These are phyloP conservation scores for Caenorhabditis sp. DNA, from an alignment of 2,888 invertebrate genomes.

Conservation along the genomic window DNA sequence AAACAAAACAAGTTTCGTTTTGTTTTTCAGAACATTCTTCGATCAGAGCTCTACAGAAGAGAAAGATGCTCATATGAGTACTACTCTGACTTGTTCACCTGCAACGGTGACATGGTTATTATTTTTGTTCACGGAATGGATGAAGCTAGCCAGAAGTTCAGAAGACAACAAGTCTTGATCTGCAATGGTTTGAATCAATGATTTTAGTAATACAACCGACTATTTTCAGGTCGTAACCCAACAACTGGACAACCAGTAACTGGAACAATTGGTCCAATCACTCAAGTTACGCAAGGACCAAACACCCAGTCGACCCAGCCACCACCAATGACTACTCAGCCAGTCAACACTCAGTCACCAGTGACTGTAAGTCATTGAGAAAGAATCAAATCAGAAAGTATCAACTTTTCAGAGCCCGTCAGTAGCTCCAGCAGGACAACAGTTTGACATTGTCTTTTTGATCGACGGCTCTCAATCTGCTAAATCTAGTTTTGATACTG, in stretches of 20 bases:
- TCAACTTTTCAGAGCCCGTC: constrained; percentile 4
- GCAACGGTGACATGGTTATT: constrained; percentile 68
- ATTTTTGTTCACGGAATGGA: constrained; percentile 72
- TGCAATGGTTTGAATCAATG: constrained; percentile 50
- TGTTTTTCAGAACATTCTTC: constrained; percentile 58
- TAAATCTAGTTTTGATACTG: constrained; percentile 49
- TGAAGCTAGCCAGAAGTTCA: constrained; percentile 68
- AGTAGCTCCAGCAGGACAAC: constrained; percentile 20
- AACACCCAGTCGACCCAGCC: neutral
- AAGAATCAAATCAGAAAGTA: neutral
- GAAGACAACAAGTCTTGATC: constrained; percentile 66
- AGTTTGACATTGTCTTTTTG: constrained; percentile 70
- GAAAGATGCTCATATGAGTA: constrained; percentile 72
- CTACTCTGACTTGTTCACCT: constrained; percentile 75
- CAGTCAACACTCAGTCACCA: neutral
- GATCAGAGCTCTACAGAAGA: constrained; percentile 70
- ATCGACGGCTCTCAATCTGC: constrained; percentile 66
- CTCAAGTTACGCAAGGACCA: constrained; percentile 1
- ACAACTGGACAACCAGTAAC: constrained; percentile 44
- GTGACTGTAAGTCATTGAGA: neutral
- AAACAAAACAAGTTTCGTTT: neutral
- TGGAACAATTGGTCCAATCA: constrained; percentile 17
- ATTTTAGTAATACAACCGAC: neutral
- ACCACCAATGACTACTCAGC: constrained; percentile 25
- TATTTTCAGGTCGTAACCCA: constrained; percentile 36